Conservation (phyloP, 2,888 invertebrate species). For the Tridacna gigas region DNA sequence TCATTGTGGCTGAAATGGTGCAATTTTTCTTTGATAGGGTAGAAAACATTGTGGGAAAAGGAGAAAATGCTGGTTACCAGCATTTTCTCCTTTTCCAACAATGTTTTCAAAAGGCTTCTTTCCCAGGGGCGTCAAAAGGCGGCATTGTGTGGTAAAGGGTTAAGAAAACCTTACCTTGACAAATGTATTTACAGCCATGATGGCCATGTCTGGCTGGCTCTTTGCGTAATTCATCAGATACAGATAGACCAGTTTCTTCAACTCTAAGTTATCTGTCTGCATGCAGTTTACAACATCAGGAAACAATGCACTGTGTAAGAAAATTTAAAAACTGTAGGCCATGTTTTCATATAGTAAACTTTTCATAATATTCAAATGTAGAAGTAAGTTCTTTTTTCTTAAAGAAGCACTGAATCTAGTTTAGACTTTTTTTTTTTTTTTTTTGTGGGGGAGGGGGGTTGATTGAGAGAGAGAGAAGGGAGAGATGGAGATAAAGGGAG, state of each 20-base stretch:
- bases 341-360: too few relatives aligned
- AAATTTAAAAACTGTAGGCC: neutral
- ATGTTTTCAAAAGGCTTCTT: neutral
- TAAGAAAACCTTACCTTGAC: slow-evolving; percentile 91
- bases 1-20: too few relatives aligned
- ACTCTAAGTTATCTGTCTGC: slow-evolving; percentile 99
- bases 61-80: neutral
- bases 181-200: slow-evolving; percentile 99
- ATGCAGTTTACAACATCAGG: slow-evolving; percentile 99
- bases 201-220: slow-evolving; percentile 99
- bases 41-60: neutral
- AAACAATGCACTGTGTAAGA: slow-evolving; percentile 90
- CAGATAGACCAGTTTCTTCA: slow-evolving; percentile 99
- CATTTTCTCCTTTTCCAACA: neutral
- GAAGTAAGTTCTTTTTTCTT: too few relatives aligned
- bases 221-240: slow-evolving; percentile 99
- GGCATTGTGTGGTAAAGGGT: neutral
- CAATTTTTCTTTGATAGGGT: too few relatives aligned
- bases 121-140: neutral
- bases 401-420: too few relatives aligned
- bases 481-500: too few relatives aligned
- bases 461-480: too few relatives aligned
- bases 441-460: too few relatives aligned
- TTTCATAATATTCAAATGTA: too few relatives aligned
- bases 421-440: too few relatives aligned